Percentiles rank a stretch among this genome's conserved stretches.
These are phyloP conservation scores for human DNA, from an alignment of 2,113 vertebrate species.

Conservation along the genomic window GRCh38 chrX:10605501-10606000, in stretches of 20 bases:
- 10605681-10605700: not conserved
- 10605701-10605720: constrained; percentile 12
- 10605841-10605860: not conserved
- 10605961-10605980: not conserved
- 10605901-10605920: constrained; percentile 49
- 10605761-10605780: constrained; percentile 45
- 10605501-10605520: not conserved
- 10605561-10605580: constrained; percentile 5
- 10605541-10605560: not conserved
- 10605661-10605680: constrained; percentile 36
- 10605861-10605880: constrained; percentile 8
- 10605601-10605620: constrained; percentile 44
- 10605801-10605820: constrained; percentile 41
- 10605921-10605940: constrained; percentile 1
- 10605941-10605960: not conserved
- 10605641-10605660: constrained; percentile 48
- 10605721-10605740: constrained; percentile 12
- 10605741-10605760: not conserved
- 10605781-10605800: constrained; percentile 40
- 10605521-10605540: not conserved
- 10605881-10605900: constrained; percentile 4
- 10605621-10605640: not conserved
- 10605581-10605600: constrained; percentile 6
- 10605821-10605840: constrained; percentile 12
- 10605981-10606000: not conserved